These are phyloP conservation scores for Bubo bubo DNA, from an alignment of 2,113 vertebrate species.

Conservation along the genomic window DNA sequence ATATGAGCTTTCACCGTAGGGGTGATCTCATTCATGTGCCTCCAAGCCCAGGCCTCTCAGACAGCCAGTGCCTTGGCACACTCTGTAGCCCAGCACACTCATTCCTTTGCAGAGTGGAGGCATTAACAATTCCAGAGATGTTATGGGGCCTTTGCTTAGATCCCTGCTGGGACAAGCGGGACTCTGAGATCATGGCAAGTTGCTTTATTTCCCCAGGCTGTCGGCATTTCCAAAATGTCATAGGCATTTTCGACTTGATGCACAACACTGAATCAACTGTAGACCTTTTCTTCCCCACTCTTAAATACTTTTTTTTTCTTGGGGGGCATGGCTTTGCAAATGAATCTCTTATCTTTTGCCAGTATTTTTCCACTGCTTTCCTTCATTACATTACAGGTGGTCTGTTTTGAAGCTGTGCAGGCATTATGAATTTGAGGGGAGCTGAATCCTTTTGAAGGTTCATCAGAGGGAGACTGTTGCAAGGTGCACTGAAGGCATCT, in stretches of 20 bases:
- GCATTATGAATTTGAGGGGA: background rate
- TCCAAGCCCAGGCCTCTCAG: background rate
- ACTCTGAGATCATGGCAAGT: background rate
- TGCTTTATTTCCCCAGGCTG: conserved; percentile 6
- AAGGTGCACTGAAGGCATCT: background rate
- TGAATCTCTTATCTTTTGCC: background rate
- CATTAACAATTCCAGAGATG: background rate
- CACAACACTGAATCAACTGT: background rate
- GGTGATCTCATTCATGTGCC: background rate
- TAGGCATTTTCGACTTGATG: background rate
- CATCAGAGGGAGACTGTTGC: background rate
- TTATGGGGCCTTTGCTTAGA: background rate
- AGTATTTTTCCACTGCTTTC: background rate
- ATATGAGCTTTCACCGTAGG: background rate
- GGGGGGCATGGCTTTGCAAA: background rate
- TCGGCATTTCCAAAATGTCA: conserved; percentile 51
- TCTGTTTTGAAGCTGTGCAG: background rate
- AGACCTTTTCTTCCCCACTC: background rate
- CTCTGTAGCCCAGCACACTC: background rate
- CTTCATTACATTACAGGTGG: background rate
- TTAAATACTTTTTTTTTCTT: background rate
- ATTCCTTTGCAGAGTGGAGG: background rate
- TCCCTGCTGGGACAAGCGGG: background rate
- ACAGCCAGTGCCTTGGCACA: background rate
- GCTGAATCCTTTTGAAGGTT: background rate